Evolutionary conservation across 2,888 invertebrate genomes (phyloP).

Genomic region (Molorchus minor): DNA sequence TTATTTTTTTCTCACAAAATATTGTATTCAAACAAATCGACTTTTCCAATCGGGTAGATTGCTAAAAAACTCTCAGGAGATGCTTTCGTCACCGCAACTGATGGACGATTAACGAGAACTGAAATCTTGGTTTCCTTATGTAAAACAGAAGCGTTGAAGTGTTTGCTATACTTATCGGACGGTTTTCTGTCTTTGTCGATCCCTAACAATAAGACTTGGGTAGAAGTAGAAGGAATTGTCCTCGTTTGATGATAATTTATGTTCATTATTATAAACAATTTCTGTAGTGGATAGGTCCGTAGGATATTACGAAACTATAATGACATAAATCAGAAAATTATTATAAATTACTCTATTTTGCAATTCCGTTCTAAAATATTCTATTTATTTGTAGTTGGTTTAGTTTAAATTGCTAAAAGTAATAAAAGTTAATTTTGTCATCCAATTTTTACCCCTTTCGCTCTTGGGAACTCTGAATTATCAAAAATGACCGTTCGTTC

Average conservation of each 20-base stretch:
- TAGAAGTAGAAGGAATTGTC: neutral
- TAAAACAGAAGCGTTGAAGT: neutral
- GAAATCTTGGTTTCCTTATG: slow-evolving; percentile 3
- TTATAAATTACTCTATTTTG: neutral
- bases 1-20: neutral
- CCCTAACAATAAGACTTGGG: neutral
- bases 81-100: neutral
- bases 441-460: no score
- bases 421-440: no score
- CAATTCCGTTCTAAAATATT: no score
- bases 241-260: neutral
- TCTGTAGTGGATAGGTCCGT: neutral
- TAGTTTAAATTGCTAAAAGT: no score
- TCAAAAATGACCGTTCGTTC: no score
- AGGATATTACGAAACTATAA: slow-evolving; percentile 2
- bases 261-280: neutral
- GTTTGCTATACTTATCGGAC: slow-evolving; percentile 2
- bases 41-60: no score
- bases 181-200: neutral
- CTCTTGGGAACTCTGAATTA: no score
- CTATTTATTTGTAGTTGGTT: no score
- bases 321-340: no score
- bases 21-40: neutral
- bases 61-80: neutral
- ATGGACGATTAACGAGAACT: neutral